Base-by-base conservation (phyloP, 2,888 invertebrate species). In the Protophormia terraenovae region DNA sequence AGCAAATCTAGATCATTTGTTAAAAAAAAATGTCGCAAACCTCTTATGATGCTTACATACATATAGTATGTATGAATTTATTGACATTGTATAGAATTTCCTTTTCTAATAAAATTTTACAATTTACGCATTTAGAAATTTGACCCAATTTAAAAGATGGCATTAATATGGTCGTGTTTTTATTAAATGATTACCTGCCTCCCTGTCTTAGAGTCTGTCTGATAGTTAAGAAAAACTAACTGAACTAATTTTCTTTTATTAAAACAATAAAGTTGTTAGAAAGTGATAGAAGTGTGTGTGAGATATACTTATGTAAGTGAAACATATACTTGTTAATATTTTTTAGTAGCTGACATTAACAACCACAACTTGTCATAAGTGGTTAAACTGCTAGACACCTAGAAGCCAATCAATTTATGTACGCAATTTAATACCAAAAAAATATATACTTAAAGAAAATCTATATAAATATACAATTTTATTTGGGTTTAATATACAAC, bases 121-220 rank as follows among this genome's bases (percentile, higher is more conserved):
- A 75, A 55, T 76, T 58, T 80, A 80, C 67, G 79, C 79, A 76
- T 38, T 50, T 53, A 50, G 32, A 84, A 50, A 66, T 60, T 58
- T 67, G 60, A 66, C 76, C 84, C 60, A 80, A 50, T 76, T 84
- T 41, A 19, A 24, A 14, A n/a, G 64, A 10, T 84, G 80, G 80
- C 84, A 84, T 60, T 76, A 72, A 76, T 77, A 66, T 50, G 27
- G 67, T 62, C 78, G 62, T 55, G 73, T 81, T 73, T 58, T 22
- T 58, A 24, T 55, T 69, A 53, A 60, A 16, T 14, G 27, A 55
- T 6, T 8, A 7, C 22, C 7, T 45, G 27, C 22, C 45, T n/a
- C 12, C 19, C 12, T 35, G 73, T 73, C 47, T 75, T 22, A n/a
- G 19, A 1, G 29, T 22, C 2, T 16, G 22, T 14, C 58, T 58